A percentile compares a stretch with the other conserved stretches of the same genome.
Conservation (phyloP, 30 jellyfish, hydroid and myxozoan genomes). For the Catostylus mosaicus region DNA sequence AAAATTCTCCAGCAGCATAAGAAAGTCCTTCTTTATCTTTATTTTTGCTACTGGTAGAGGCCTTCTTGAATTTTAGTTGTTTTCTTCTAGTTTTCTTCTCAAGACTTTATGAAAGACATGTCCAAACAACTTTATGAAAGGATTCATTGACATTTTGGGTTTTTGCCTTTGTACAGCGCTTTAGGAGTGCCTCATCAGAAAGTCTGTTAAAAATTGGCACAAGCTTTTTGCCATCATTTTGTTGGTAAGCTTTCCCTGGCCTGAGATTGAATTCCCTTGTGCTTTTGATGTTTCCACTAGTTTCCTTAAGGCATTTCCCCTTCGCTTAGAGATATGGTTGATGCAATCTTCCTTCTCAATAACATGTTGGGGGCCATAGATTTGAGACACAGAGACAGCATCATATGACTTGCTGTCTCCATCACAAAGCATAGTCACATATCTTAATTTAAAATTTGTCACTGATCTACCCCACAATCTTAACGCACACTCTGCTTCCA, state of each 20-base stretch:
- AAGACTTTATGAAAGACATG: background rate
- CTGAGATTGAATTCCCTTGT: slow-evolving; percentile 17
- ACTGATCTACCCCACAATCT: slow-evolving; percentile 27
- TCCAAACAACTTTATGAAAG: slow-evolving; percentile 2
- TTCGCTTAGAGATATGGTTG: slow-evolving; percentile 7
- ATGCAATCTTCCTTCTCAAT: background rate
- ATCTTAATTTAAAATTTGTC: slow-evolving; percentile 14
- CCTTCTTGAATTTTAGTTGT: background rate
- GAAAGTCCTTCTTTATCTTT: background rate
- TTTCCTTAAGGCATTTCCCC: slow-evolving; percentile 25
- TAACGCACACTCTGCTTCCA: slow-evolving; percentile 41
- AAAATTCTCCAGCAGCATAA: background rate
- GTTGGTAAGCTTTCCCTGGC: slow-evolving; percentile 19
- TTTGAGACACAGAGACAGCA: background rate
- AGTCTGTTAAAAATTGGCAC: slow-evolving; percentile 33
- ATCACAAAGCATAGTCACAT: slow-evolving; percentile 20
- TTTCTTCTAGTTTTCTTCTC: background rate
- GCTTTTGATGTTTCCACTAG: slow-evolving; percentile 21
- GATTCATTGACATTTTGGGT: slow-evolving; percentile 38
- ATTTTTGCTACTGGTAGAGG: no score
- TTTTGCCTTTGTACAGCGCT: slow-evolving; percentile 4
- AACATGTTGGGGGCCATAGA: background rate
- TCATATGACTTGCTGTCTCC: slow-evolving; percentile 49
- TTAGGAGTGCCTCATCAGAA: slow-evolving; percentile 18
- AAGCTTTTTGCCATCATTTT: slow-evolving; percentile 26